Evolutionary conservation across 2,797 vertebrate genomes (phyloP), one percentile per base, ranked within the genome.

Genomic region (Acropternis orthonyx): DNA sequence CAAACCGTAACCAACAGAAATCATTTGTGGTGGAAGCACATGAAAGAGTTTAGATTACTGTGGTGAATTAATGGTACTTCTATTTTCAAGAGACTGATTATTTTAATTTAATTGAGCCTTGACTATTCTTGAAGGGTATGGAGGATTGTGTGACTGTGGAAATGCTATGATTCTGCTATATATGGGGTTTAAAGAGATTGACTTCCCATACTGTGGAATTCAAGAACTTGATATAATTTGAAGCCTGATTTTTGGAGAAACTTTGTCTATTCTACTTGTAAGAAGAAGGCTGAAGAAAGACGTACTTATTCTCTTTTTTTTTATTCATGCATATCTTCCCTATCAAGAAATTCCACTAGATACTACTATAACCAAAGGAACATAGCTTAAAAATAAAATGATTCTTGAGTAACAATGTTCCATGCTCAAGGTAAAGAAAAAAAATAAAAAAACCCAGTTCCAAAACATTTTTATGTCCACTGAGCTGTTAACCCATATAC

Each of bases 221-320:
- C 21, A 67, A 61, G 26, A 44, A 71, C 0, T 0, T 44, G 23
- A 1, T 41, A 39, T 20, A 58, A 62, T 66, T 36, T 28, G 21
- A 36, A 62, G 28, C 3, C 2, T 79, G 16, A 43, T 43, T 85
- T 88, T 76, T 62, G 3, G 21, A 54, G 14, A 82, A 76, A n/a
- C 1, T 1, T 73, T 43, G 0, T 59, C 4, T 69, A 26, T 37
- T 74, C 26, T 20, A 69, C 13, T 85, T 65, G 9, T 7, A 89
- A 66, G 41, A 91, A 44, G 10, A 61, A 1, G 41, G 14, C 4
- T 73, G 46, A 44, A 66, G 22, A 62, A 32, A 4, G 11, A 34
- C 2, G 3, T 34, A 2, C 1, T 41, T 72, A n/a, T 7, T 27
- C 14, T 27, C 8, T 43, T 32, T 3, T 1, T 55, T 41, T 71